Percentiles rank a stretch among this genome's conserved stretches.
Conservation (phyloP, 2,113 vertebrate genomes). For the Sitta europaea region DNA sequence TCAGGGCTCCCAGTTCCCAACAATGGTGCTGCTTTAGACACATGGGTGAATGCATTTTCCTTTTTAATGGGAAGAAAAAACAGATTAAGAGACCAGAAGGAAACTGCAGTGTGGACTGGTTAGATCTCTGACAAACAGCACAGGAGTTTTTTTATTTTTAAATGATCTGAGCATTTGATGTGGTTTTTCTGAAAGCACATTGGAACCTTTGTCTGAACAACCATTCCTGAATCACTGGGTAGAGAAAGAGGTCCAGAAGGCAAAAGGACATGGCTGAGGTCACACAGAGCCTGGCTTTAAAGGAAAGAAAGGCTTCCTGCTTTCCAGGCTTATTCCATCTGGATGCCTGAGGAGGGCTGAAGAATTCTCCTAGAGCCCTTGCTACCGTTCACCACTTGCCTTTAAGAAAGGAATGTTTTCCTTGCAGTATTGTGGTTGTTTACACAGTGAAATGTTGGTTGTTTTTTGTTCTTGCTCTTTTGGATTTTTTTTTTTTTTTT, state of each 20-base stretch:
- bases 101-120: neutral
- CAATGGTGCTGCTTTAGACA: neutral
- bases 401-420: neutral
- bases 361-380: neutral
- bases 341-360: neutral
- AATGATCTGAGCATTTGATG: neutral
- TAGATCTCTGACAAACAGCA: neutral
- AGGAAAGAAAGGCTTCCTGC: neutral
- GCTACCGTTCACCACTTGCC: neutral
- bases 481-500: too few species aligned
- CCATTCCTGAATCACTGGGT: neutral
- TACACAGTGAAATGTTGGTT: neutral
- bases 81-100: neutral
- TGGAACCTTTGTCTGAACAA: neutral
- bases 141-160: neutral
- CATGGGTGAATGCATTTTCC: neutral
- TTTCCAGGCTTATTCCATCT: neutral
- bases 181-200: neutral
- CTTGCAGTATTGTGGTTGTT: neutral
- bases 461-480: neutral
- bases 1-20: neutral
- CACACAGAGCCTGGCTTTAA: neutral
- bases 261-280: neutral
- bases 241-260: neutral
- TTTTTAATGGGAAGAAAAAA: neutral